Evolutionary conservation across 2,113 vertebrate genomes (phyloP).

Genomic region (Microcebus murinus): DNA sequence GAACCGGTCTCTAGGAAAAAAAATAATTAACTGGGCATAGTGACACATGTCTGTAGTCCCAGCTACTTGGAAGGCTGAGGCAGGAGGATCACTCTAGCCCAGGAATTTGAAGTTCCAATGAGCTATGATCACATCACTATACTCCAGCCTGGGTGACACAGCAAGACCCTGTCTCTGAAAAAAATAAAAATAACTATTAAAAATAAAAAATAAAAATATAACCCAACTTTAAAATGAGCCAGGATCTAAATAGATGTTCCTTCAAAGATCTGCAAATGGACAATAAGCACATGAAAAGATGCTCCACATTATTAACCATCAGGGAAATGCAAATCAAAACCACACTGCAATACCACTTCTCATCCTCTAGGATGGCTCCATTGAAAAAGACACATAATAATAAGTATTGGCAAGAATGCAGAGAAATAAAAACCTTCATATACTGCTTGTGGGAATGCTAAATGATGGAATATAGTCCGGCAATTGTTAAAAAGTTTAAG

Average conservation of each 20-base stretch:
- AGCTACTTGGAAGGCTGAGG: too few species aligned
- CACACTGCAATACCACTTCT: neutral
- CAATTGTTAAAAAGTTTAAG: slow-evolving; percentile 11
- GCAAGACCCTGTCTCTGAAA: too few species aligned
- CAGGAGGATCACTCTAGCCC: too few species aligned
- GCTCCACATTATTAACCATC: neutral
- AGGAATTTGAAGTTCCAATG: too few species aligned
- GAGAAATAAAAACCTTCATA: neutral
- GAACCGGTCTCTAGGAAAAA: too few species aligned
- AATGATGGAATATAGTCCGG: neutral
- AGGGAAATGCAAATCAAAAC: neutral
- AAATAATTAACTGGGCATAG: too few species aligned
- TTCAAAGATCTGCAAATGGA: neutral
- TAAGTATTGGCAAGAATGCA: neutral
- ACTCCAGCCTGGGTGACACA: too few species aligned
- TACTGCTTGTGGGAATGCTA: neutral
- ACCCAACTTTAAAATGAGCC: neutral
- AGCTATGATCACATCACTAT: too few species aligned
- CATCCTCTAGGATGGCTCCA: neutral
- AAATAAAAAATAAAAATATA: neutral
- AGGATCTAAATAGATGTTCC: neutral
- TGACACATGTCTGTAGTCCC: too few species aligned
- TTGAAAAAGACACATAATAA: neutral
- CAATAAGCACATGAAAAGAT: neutral
- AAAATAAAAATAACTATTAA: neutral